Evolutionary conservation across 2,113 vertebrate species (phyloP), one percentile per base, ranked within the genome.

Genomic region (Condylura cristata): DNA sequence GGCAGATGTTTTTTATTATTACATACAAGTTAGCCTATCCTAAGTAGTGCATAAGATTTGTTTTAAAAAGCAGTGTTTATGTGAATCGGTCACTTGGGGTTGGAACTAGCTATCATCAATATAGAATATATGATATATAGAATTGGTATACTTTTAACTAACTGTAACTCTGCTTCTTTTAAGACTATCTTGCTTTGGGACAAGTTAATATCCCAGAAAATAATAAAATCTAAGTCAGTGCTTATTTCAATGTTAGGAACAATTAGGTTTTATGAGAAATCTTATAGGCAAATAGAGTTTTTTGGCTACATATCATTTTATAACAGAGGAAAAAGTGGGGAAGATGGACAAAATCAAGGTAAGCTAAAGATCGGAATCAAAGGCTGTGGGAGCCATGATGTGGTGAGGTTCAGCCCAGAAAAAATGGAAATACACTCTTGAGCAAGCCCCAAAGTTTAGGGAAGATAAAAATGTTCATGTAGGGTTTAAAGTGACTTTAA

Each of bases 41-140:
- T 68, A 46, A 88, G 3, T 71, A 80, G 72, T 16, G 65, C 1
- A 61, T 6, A 65, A 12, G 1, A 14, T 91, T 65, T 89, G 13
- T 81, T 85, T 71, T 66, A 81, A 93, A 92, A 89, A 60, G 24
- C 2, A 63, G 18, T n/a, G 26, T 89, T 92, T 68, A 76, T 72
- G 1, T 89, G 22, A 86, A 89, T 72, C 8, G 51, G 37, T 3
- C 4, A 65, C n/a, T 24, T 87, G 26, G 56, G 34, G 44, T 30
- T 94, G 4, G 37, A 68, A 74, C 41, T 87, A 85, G 10, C 26
- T 91, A 17, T 80, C 16, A 18, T 22, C 61, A 24, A 32, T n/a
- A 72, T 22, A 91, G 68, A 34, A n/a, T 22, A 58, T 13, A 22
- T 56, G 20, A 56, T 56, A 56, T 56, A 56, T 56, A 6, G 20